These are phyloP conservation scores for Hydropotes inermis DNA, from an alignment of 2,113 vertebrate species.

Conservation along the genomic window DNA sequence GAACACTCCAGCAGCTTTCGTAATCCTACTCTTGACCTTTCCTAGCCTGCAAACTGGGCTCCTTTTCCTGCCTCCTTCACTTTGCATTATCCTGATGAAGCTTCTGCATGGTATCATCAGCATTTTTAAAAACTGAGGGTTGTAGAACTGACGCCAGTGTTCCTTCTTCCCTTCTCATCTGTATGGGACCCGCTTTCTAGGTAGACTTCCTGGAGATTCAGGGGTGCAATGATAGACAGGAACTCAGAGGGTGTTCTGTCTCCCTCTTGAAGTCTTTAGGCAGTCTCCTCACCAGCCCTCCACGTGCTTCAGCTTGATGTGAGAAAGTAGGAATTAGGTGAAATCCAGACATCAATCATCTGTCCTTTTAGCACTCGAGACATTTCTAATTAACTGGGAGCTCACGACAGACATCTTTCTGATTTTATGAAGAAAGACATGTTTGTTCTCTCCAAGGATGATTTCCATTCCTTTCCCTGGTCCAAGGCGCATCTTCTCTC, in stretches of 20 bases:
- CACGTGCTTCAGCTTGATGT: neutral
- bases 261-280: neutral
- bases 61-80: neutral
- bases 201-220: neutral
- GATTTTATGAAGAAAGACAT: neutral
- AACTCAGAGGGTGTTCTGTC: neutral
- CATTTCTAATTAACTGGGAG: neutral
- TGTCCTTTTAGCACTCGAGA: neutral
- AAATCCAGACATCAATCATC: neutral
- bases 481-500: neutral
- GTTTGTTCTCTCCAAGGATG: conserved; percentile 6
- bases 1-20: neutral
- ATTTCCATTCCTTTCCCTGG: neutral
- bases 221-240: neutral
- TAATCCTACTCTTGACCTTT: neutral
- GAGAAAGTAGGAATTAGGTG: neutral
- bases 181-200: neutral
- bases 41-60: neutral
- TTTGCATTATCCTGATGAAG: neutral
- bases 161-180: neutral
- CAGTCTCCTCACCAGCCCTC: neutral
- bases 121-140: neutral
- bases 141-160: neutral
- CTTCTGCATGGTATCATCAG: neutral
- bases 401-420: neutral